Evolutionary conservation across 2,888 invertebrate species (phyloP), one percentile per base, ranked within the genome.

Genomic region (Aspidapion aeneum): DNA sequence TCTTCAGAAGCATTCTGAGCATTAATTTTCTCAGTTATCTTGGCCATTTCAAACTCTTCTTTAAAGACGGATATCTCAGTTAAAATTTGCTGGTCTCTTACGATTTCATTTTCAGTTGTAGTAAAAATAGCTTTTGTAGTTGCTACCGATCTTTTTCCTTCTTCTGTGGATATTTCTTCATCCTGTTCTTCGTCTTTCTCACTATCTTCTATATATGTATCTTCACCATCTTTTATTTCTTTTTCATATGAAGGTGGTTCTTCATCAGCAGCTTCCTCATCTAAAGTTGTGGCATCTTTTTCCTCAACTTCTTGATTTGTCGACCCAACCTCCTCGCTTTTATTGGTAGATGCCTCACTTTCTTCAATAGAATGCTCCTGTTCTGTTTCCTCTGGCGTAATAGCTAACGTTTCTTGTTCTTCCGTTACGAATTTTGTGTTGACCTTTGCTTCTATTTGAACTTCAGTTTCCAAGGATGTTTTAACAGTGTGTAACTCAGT

Each of bases 211-310:
- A 16, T 16, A 19, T 35, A 18, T 35, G 22, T 55, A 19, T 48
- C 35, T 17, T 19, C 35, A 17, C 48, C 48, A 1, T 19, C 20
- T 2, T 63, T 48, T 35, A 18, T 20, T 9, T 50, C 60, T 57
- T 52, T 48, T 57, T 51, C 60, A 19, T 50, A 21, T 35, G 56
- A 51, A 0, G 18, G 2, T 20, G 18, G 22, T 58, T 58, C 58
- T 57, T 54, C 52, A 19, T 54, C 20, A 7, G 16, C 17, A 16
- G 16, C 51, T 21, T 1, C n/a, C n/a, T n/a, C n/a, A n/a, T n/a
- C n/a, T n/a, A n/a, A n/a, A n/a, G n/a, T n/a, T n/a, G n/a, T n/a
- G n/a, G n/a, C n/a, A n/a, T n/a, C n/a, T n/a, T n/a, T n/a, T n/a
- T n/a, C n/a, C n/a, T n/a, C n/a, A n/a, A n/a, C n/a, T n/a, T n/a